A percentile compares a stretch with the other conserved stretches of the same genome.
These are phyloP conservation scores for Cabera pusaria DNA, from an alignment of 2,888 invertebrate genomes.

Conservation along the genomic window DNA sequence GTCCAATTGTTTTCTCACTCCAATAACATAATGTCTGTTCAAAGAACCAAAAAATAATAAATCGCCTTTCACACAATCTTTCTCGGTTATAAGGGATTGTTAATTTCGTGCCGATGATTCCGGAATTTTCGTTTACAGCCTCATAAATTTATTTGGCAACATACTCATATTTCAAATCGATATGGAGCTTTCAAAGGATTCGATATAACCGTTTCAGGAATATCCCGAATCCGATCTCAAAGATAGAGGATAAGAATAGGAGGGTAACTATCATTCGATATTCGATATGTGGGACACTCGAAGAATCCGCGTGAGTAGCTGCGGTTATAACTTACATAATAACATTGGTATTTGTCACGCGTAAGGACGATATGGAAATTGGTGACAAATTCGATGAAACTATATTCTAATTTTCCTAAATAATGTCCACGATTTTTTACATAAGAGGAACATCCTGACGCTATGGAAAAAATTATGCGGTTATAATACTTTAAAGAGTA, in stretches of 20 bases:
- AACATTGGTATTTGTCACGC: constrained; percentile 22
- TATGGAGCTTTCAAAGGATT: constrained; percentile 20
- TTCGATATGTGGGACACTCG: constrained; percentile 22
- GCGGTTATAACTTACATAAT: constrained; percentile 26
- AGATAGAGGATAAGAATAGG: constrained; percentile 22
- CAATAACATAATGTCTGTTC: no score
- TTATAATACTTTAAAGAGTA: no score
- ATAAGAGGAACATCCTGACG: no score
- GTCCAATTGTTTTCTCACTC: no score
- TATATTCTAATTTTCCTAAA: no score
- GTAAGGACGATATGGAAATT: constrained; percentile 12
- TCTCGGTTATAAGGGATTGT: no score
- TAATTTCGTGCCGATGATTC: constrained; percentile 7
- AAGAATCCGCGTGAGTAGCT: constrained; percentile 18
- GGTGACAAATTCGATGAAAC: no score
- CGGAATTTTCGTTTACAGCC: constrained; percentile 6
- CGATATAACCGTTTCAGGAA: constrained; percentile 24
- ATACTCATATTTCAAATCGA: constrained; percentile 18
- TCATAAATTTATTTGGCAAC: constrained; percentile 13
- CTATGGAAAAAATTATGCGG: no score
- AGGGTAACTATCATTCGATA: constrained; percentile 26
- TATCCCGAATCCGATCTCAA: constrained; percentile 20
- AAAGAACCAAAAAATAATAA: no score
- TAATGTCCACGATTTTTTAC: no score
- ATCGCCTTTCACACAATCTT: no score